Evolutionary conservation across 2,888 invertebrate species (phyloP).

Genomic region (Anarsia innoxiella): DNA sequence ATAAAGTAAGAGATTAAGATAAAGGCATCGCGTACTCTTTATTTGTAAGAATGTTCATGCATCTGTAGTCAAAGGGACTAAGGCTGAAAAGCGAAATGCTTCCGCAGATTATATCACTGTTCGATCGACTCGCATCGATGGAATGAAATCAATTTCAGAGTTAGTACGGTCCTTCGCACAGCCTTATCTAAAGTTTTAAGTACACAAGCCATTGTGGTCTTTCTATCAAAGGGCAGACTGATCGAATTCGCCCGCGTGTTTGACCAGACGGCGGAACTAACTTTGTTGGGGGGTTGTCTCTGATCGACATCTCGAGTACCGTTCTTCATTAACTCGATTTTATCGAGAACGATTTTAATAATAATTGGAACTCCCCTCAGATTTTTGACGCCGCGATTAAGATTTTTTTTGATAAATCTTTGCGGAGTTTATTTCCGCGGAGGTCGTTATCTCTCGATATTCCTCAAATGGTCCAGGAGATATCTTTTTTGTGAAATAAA

Average conservation of each 20-base stretch:
- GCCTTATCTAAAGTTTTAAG: constrained; percentile 3
- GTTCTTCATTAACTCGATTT: constrained; percentile 72
- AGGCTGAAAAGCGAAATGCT: constrained; percentile 38
- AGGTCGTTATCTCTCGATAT: constrained; percentile 36
- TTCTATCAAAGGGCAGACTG: constrained; percentile 3
- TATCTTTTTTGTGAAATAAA: too few relatives aligned
- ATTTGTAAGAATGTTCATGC: too few relatives aligned
- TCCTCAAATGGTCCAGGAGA: constrained; percentile 13
- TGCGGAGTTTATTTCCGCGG: constrained; percentile 36
- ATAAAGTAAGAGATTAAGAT: too few relatives aligned
- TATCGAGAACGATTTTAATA: constrained; percentile 64
- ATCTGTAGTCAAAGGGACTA: constrained; percentile 7
- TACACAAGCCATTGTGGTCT: constrained; percentile 2
- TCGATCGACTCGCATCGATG: constrained; percentile 53
- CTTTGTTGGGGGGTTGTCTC: constrained; percentile 16
- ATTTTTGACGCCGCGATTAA: constrained; percentile 59
- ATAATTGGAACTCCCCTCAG: constrained; percentile 58
- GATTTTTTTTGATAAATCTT: constrained; percentile 50
- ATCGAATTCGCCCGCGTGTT: constrained; percentile 4
- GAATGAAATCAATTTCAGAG: constrained; percentile 68
- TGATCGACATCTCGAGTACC: constrained; percentile 58
- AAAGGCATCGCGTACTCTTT: too few relatives aligned
- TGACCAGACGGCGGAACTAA: constrained; percentile 9
- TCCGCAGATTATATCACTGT: constrained; percentile 55
- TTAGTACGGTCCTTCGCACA: constrained; percentile 27